Evolutionary conservation across 92 coral and sea anemone genomes (phyloP).

Genomic region (Scolanthus callimorphus): DNA sequence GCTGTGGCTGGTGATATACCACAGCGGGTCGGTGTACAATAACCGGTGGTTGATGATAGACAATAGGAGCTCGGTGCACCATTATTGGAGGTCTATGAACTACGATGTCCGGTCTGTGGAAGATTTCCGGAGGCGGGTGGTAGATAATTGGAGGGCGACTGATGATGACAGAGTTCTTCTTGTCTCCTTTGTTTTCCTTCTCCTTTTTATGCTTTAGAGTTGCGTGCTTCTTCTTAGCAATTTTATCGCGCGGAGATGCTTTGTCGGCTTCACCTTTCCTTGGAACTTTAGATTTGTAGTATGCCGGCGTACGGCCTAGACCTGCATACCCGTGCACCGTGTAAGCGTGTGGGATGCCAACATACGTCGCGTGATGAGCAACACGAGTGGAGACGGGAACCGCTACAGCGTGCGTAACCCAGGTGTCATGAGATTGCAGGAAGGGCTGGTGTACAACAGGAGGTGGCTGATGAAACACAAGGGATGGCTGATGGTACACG

Average conservation of each 20-base stretch:
- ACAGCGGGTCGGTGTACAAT: slow-evolving; percentile 94
- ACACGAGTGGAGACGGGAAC: slow-evolving; percentile 54
- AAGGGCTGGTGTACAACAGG: slow-evolving; percentile 95
- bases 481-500: slow-evolving; percentile 94
- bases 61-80: slow-evolving; percentile 91
- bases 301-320: slow-evolving; percentile 22
- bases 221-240: slow-evolving; percentile 30
- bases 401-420: slow-evolving; percentile 64
- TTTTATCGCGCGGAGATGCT: slow-evolving; percentile 51
- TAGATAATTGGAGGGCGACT: slow-evolving; percentile 92
- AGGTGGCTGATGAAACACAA: slow-evolving; percentile 96
- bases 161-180: slow-evolving; percentile 78
- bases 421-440: slow-evolving; percentile 87
- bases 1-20: slow-evolving; percentile 85
- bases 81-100: slow-evolving; percentile 95
- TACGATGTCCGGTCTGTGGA: slow-evolving; percentile 93
- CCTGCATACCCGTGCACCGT: slow-evolving; percentile 47
- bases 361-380: slow-evolving; percentile 57
- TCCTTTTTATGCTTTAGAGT: slow-evolving; percentile 43
- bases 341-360: slow-evolving; percentile 67
- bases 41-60: slow-evolving; percentile 95
- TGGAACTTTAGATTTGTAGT: slow-evolving; percentile 63
- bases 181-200: slow-evolving; percentile 66
- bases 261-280: slow-evolving; percentile 20
- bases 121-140: slow-evolving; percentile 97